Percentiles rank a stretch among this genome's conserved stretches.
Evolutionary conservation across 2,888 invertebrate species (phyloP).

Genomic region (Hemaris fuciformis): DNA sequence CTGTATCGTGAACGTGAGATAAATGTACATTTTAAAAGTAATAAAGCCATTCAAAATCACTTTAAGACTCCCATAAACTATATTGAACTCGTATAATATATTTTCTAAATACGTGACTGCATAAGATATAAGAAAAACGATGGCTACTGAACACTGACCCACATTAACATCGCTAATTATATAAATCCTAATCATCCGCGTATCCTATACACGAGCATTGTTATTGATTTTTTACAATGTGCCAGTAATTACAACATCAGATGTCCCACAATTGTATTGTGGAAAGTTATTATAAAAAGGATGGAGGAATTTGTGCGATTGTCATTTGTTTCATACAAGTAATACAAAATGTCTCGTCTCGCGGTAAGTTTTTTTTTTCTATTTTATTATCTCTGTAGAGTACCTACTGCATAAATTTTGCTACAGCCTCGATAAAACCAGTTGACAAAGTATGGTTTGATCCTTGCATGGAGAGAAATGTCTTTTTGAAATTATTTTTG

Average conservation of each 20-base stretch:
- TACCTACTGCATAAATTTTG: too few relatives aligned
- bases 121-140: not conserved
- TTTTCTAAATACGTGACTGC: not conserved
- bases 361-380: too few relatives aligned
- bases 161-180: not conserved
- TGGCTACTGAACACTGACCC: not conserved
- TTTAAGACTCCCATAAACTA: too few relatives aligned
- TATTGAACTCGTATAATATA: too few relatives aligned
- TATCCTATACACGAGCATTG: not conserved
- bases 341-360: conserved; percentile 38
- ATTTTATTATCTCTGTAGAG: too few relatives aligned
- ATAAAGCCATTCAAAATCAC: too few relatives aligned
- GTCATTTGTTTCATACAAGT: conserved; percentile 15
- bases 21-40: too few relatives aligned
- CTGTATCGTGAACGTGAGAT: too few relatives aligned
- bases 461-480: too few relatives aligned
- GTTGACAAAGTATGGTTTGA: too few relatives aligned
- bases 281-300: conserved; percentile 18
- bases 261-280: conserved; percentile 1
- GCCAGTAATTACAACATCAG: conserved; percentile 8
- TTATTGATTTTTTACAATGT: conserved; percentile 12
- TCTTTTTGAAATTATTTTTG: too few relatives aligned
- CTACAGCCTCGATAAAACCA: too few relatives aligned
- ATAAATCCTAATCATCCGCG: not conserved
- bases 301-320: not conserved